Evolutionary conservation across 2,888 invertebrate genomes (phyloP).

Genomic region (Pristionchus japonicus): DNA sequence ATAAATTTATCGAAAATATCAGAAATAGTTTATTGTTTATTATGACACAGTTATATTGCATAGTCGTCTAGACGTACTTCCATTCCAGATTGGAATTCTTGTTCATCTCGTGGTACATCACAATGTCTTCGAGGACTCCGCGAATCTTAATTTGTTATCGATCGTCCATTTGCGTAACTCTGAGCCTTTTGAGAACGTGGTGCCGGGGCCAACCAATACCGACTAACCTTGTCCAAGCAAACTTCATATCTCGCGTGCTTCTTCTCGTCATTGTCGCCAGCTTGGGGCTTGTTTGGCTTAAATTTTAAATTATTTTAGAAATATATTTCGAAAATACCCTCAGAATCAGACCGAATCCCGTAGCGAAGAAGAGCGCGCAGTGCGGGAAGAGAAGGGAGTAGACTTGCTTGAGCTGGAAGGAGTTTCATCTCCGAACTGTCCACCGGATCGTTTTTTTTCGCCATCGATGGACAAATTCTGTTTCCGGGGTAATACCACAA

Average conservation of each 20-base stretch:
- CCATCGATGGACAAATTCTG: too few species aligned
- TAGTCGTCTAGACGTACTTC: not conserved
- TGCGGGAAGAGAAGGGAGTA: conserved; percentile 22
- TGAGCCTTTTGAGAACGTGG: too few species aligned
- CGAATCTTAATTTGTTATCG: not conserved
- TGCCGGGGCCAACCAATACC: not conserved
- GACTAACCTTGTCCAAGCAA: not conserved
- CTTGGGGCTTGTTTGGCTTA: not conserved
- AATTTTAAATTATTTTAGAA: not conserved
- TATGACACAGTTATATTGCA: too few species aligned
- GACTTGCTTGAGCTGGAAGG: not conserved
- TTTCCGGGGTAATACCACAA: too few species aligned
- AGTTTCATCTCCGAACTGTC: too few species aligned
- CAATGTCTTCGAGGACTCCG: conserved; percentile 12
- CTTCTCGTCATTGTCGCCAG: not conserved
- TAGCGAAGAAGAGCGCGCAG: conserved; percentile 32
- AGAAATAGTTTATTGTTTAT: too few species aligned
- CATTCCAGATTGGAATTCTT: not conserved
- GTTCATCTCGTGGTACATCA: not conserved
- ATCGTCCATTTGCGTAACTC: not conserved
- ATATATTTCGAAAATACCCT: not conserved
- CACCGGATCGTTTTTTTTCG: too few species aligned
- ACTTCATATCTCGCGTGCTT: not conserved
- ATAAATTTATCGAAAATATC: too few species aligned
- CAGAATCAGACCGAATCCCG: not conserved